These are phyloP conservation scores for Neodon shergylaensis DNA, from an alignment of 2,113 vertebrate species.

Conservation along the genomic window DNA sequence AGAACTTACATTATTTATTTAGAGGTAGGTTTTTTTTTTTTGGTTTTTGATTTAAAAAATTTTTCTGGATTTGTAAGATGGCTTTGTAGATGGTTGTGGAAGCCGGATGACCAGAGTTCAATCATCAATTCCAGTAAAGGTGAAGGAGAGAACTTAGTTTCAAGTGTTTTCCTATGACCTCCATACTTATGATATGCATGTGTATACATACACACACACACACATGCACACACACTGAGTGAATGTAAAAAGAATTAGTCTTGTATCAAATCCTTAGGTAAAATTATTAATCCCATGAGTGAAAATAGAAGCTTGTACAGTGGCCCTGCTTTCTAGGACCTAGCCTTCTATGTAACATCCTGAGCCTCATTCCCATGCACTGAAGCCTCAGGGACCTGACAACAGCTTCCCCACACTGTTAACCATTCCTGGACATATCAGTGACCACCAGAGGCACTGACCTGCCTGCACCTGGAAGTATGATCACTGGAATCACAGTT, in stretches of 20 bases:
- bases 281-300: constrained; percentile 16
- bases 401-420: too few relatives aligned
- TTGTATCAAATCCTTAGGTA: not conserved
- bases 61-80: not conserved
- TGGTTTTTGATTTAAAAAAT: not conserved
- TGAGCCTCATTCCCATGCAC: too few relatives aligned
- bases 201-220: not conserved
- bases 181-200: not conserved
- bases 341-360: too few relatives aligned
- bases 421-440: too few relatives aligned
- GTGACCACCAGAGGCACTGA: too few relatives aligned
- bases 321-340: too few relatives aligned
- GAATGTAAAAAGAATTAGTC: not conserved
- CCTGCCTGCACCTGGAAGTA: too few relatives aligned
- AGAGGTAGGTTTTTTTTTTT: not conserved
- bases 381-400: too few relatives aligned
- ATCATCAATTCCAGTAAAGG: not conserved
- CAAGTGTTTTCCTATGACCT: not conserved
- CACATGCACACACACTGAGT: too few relatives aligned
- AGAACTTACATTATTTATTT: constrained; percentile 17
- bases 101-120: not conserved
- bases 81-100: not conserved
- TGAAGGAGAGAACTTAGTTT: not conserved
- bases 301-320: not conserved
- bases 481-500: too few relatives aligned